Percentiles rank a stretch among this genome's conserved stretches.
Conservation (phyloP, 2,113 vertebrate species). For the Pongo abelii region DNA sequence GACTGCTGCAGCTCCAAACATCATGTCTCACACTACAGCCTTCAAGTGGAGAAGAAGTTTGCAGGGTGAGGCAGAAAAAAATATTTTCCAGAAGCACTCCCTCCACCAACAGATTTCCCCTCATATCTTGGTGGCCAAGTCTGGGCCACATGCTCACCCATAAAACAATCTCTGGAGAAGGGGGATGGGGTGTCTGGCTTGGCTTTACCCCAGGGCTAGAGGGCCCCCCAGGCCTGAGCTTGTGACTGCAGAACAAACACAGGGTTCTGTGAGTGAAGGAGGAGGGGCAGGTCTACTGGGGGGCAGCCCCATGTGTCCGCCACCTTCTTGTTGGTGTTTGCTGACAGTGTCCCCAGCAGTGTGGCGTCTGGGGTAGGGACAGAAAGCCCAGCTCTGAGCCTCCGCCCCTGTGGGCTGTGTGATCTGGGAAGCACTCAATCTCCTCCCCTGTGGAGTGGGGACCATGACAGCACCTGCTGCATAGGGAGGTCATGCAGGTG, state of each 20-base stretch:
- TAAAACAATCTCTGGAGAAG: not conserved
- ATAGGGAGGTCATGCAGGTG: not conserved
- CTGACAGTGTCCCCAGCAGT: not conserved
- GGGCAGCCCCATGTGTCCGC: rapidly evolving
- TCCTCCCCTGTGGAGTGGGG: too few relatives aligned
- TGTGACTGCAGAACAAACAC: not conserved
- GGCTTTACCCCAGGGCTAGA: not conserved
- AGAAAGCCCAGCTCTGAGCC: not conserved
- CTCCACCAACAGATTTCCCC: not conserved
- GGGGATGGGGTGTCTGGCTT: not conserved
- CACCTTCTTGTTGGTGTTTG: not conserved
- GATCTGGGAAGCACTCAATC: not conserved
- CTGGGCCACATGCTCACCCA: not conserved
- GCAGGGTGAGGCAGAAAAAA: not conserved
- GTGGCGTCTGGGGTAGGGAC: not conserved
- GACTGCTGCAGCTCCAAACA: not conserved
- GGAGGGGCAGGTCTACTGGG: not conserved
- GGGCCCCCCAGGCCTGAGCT: not conserved
- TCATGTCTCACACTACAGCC: not conserved
- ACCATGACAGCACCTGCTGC: rapidly evolving
- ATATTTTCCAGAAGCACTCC: not conserved
- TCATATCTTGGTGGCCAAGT: not conserved
- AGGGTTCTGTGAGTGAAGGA: not conserved
- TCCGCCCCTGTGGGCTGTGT: rapidly evolving
- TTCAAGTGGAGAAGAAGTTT: not conserved